These are phyloP conservation scores for Lateolabrax maculatus DNA, from an alignment of 2,797 vertebrate species.

Conservation along the genomic window DNA sequence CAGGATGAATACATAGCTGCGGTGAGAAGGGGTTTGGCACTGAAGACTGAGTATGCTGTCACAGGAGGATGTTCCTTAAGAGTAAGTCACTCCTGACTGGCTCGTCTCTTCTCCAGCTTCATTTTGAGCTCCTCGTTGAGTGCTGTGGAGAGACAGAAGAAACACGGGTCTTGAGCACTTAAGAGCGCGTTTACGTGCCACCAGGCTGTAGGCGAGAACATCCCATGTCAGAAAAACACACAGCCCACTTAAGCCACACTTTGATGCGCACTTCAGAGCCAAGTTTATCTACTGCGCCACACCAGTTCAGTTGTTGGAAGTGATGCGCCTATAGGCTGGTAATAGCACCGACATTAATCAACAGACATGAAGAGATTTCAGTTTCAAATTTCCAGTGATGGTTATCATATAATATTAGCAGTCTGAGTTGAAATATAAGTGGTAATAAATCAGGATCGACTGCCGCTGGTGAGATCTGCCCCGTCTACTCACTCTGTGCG, in stretches of 20 bases:
- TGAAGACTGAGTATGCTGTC: constrained; percentile 43
- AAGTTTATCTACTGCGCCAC: background rate
- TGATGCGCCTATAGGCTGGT: background rate
- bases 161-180: background rate
- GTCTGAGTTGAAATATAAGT: background rate
- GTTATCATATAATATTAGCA: background rate
- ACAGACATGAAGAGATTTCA: background rate
- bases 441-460: background rate
- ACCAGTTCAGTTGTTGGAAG: background rate
- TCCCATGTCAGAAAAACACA: background rate
- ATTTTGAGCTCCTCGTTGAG: constrained; percentile 87
- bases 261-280: background rate
- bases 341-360: background rate
- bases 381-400: background rate
- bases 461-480: background rate
- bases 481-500: constrained; percentile 77
- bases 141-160: constrained; percentile 65
- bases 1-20: constrained; percentile 75
- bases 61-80: constrained; percentile 24
- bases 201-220: background rate
- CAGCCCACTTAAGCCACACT: background rate
- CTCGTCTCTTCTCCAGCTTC: constrained; percentile 86
- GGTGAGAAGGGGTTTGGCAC: constrained; percentile 64
- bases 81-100: constrained; percentile 81
- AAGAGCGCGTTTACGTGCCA: background rate